Base-by-base conservation (phyloP, 2,797 vertebrate genomes). In the Pangasius mekongensis region DNA sequence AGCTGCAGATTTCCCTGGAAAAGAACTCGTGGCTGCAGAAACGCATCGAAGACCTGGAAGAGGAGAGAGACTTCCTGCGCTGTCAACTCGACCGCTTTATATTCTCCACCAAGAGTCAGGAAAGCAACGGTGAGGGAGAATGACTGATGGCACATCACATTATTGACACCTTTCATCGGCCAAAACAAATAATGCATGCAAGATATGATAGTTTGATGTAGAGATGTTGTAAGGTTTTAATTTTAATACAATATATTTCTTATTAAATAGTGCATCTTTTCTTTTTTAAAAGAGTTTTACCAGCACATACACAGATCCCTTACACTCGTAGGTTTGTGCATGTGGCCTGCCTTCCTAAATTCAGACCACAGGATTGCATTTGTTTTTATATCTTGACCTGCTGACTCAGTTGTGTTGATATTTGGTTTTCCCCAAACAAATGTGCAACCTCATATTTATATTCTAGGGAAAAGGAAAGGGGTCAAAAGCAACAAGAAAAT, bases 1-100 rank as follows among this genome's bases (percentile, higher is more conserved):
- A 98, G 94, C 95, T 98, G 62, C 97, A 98, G 92, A 96, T 98
- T 94, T 98, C 97, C 47, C 91, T 98, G 88, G 97, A 98, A 95
- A 97, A 98, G 93, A 98, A 98, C 94, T 97, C 97, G 0, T 98
- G 97, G 97, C 91, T 98, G 67, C 97, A 97, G 95, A 98, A 98
- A 90, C 95, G 97, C 91, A 98, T 98, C 0, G 97, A 98, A 91
- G 97, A 98, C 91, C 94, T 98, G 91, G 97, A 98, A 91, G 97
- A 98, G 91, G 97, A 98, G 94, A 94, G 97, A 86, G 97, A 98
- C 90, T 98, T 98, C 87, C 92, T 98, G 20, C 96, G 97, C 14
- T 98, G 97, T 88, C 97, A 98, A 92, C 91, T 98, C 20, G 97
- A 98, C 92, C 97, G 97, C 77, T 98, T 98, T 92, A 98, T 98